Base-by-base conservation (phyloP, 2,113 vertebrate species). In the Arizona elegans region DNA sequence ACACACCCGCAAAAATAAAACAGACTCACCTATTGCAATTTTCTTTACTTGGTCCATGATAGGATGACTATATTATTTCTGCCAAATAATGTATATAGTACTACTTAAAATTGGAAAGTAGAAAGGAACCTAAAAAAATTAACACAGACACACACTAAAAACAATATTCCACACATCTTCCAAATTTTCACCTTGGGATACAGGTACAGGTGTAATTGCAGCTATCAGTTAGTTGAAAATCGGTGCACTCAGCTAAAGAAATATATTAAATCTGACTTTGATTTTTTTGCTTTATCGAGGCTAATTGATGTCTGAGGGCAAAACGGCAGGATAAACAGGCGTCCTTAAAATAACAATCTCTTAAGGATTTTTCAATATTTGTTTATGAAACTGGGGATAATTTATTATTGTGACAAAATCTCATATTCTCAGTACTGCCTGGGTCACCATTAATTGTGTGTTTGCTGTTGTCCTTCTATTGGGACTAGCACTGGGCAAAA, bases 141-240 rank as follows among this genome's bases (percentile, higher is more conserved):
- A 95, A 92, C 96, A 91, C 29, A 70, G 43, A 43, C 29, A 70
- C 29, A 12, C 0, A 4, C 12, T 62, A 11, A 47, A 33, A 89
- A 58, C 9, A 52, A 70, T 88, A 96, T 95, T 97, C 0, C 95
- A 97, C 97, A 53, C 19, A 81, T 13, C 5, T 24, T 5, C 23
- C 19, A 91, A 50, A 43, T 19, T 2, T 81, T 43, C 75, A 81
- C 9, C 93, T 96, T 94, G 94, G 96, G 96, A 97, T 96, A 88
- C 90, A 96, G 17, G 17, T 43, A 81, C 8, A 65, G 62, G 94
- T 95, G 93, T 96, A 97, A 97, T 96, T 97, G 95, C 97, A 97
- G 97, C 95, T 97, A 96, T 96, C 96, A 96, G 96, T 92, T 96
- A 97, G 96, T 95, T 94, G 95, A 97, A 98, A 98, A 97, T 97